Evolutionary conservation across 2,888 invertebrate genomes (phyloP), one percentile per base, ranked within the genome.

Genomic region (Cerceris rybyensis): DNA sequence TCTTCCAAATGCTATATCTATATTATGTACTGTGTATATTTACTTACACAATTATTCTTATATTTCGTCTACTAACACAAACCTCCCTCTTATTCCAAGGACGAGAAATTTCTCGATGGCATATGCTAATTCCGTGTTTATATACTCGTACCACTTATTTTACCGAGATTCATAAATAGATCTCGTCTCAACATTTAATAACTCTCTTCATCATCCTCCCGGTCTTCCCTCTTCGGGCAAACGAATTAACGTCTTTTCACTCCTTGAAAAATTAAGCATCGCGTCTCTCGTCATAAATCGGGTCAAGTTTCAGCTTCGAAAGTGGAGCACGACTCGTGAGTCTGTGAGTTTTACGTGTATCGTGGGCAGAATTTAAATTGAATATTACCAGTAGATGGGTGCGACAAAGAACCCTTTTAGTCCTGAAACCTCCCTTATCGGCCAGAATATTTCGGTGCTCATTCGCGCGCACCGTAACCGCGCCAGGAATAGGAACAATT

Each of bases 331-430:
- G 69, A 69, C 50, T 63, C 73, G 46, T 39, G 71, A 71, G 65
- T 58, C 54, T 57, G 64, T 60, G 68, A 64, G 69, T 69, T 74
- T 74, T 64, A 69, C 68, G 67, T 69, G 68, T 69, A 69, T 74
- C 74, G 69, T 58, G 74, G 43, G 74, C 59, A 64, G 74, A 69
- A 74, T 74, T 74, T 74, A 74, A 74, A 74, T 74, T 68, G 74
- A 74, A 74, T 74, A 74, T 74, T 74, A 74, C 57, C 67, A 61
- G 73, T 68, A 17, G 68, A 39, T 58, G 57, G 74, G 39, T 57
- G 49, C 43, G 57, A 63, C 70, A 57, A 63, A 57, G 63, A 57
- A 49, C 63, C 39, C 50, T n/a, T 57, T 70, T 63, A 64, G 60
- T 39, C 43, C 43, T 28, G 46, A 69, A 54, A 46, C 54, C 61